These are phyloP conservation scores for Eupsittula cactorum DNA, from an alignment of 2,113 vertebrate genomes.

Conservation along the genomic window DNA sequence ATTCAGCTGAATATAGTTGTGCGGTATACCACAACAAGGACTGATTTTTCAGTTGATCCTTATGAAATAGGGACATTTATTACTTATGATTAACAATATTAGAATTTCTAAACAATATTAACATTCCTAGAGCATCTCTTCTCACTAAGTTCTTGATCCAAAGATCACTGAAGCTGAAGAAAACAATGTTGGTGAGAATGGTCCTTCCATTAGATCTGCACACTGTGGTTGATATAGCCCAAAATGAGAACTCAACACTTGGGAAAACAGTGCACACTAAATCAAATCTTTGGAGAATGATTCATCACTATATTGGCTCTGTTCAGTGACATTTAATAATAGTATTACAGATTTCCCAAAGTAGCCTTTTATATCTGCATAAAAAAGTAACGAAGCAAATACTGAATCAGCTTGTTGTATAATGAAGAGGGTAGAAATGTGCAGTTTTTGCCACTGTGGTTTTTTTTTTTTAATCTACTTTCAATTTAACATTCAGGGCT, in stretches of 20 bases:
- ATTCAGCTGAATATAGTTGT: not conserved
- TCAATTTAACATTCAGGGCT: slow-evolving; percentile 72
- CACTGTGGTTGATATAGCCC: not conserved
- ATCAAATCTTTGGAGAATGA: slow-evolving; percentile 30
- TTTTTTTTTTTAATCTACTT: slow-evolving; percentile 60
- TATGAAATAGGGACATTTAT: not conserved
- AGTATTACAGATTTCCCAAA: slow-evolving; percentile 72
- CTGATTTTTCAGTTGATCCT: not conserved
- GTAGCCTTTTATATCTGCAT: slow-evolving; percentile 68
- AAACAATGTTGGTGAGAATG: not conserved
- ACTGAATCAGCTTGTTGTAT: slow-evolving; percentile 41
- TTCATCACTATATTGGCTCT: not conserved
- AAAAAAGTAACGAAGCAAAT: slow-evolving; percentile 69
- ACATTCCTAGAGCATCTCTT: not conserved
- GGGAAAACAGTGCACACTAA: not conserved
- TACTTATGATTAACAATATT: not conserved
- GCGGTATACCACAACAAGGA: not conserved
- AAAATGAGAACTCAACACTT: not conserved
- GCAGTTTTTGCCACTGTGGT: slow-evolving; percentile 52
- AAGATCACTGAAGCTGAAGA: not conserved
- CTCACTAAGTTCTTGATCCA: not conserved
- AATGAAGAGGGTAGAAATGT: slow-evolving; percentile 64
- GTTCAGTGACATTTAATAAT: slow-evolving; percentile 67
- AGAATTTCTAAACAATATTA: not conserved
- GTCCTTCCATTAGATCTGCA: not conserved